Base-by-base conservation (phyloP, 2,797 vertebrate species). In the Synanceia verrucosa region DNA sequence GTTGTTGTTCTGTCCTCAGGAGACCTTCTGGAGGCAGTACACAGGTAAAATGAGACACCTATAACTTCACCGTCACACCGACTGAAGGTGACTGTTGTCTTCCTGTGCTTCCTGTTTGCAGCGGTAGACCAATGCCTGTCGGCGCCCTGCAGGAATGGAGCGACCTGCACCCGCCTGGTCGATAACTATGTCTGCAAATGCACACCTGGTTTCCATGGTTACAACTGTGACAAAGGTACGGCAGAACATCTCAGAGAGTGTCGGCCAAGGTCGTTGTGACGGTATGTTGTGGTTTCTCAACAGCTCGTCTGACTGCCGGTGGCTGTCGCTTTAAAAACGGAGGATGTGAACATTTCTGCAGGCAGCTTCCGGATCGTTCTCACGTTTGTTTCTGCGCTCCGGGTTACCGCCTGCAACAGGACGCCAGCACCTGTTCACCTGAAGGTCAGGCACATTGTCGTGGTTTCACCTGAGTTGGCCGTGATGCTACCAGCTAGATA, bases 271-370 rank as follows among this genome's bases (percentile, higher is more conserved):
- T 11, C 14, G 6, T n/a, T 19, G 26, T 31, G 18, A 31, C 12
- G 18, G 23, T 33, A 13, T 6, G 5, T 13, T 39, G 34, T 41
- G 12, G 37, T 14, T n/a, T 51, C 13, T 29, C 1, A 2, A 2
- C 68, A 89, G 87, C 34, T 0, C 88, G 73, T 2, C 0, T 19
- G 8, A 69, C 34, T 3, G 56, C 67, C 10, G 37, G 52, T 2
- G 66, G 81, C 4, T 95, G 94, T 55, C 79, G 92, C 78, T 86
- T 78, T 50, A 83, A 26, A 63, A 95, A 95, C 1, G 94, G 94
- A 12, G 92, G 87, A 4, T 95, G 94, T 24, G 93, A 94, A 46
- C 94, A 95, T 37, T 95, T 94, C 89, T 95, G 94, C 72, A 61
- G 37, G 3, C 80, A 89, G 11, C 4, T 11, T 6, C 75, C 60